Conservation (phyloP, 1,140 invertebrate species). For the Drosophila lini region DNA sequence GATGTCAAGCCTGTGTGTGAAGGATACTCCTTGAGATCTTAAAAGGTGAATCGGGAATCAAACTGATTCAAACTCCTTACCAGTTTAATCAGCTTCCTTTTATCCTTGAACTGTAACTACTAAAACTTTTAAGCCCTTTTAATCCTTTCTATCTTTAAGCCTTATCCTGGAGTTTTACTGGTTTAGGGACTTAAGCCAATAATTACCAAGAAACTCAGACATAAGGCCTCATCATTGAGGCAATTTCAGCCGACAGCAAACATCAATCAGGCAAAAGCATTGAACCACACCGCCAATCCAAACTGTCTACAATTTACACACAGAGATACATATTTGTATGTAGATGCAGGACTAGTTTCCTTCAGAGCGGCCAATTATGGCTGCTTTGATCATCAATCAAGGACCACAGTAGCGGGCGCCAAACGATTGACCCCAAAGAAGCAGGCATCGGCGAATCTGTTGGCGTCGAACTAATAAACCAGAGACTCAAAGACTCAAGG, state of each 20-base stretch:
- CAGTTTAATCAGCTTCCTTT: no score
- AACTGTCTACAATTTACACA: conserved; percentile 20
- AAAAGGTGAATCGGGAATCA: not conserved
- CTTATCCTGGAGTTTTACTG: not conserved
- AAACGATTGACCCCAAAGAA: conserved; percentile 56
- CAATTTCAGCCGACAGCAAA: conserved; percentile 35
- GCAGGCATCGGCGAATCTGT: conserved; percentile 43
- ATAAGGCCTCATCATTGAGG: conserved; percentile 42
- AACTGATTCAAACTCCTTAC: not conserved
- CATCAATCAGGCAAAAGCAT: conserved; percentile 44
- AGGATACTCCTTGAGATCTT: no score
- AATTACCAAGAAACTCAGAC: conserved; percentile 32
- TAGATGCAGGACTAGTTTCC: conserved; percentile 30
- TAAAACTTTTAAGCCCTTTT: no score
- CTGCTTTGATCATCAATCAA: conserved; percentile 56
- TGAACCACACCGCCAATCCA: conserved; percentile 32
- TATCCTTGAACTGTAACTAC: no score
- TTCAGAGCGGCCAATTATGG: conserved; percentile 42
- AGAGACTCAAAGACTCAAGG: conserved; percentile 25
- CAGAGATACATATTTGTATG: conserved; percentile 10
- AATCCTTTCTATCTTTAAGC: not conserved
- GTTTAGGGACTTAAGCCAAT: not conserved
- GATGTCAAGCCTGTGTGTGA: no score
- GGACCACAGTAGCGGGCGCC: conserved; percentile 26
- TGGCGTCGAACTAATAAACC: conserved; percentile 56